A percentile compares a stretch with the other conserved stretches of the same genome.
Evolutionary conservation across 2,888 invertebrate species (phyloP).

Genomic region (Bellardia bayeri): DNA sequence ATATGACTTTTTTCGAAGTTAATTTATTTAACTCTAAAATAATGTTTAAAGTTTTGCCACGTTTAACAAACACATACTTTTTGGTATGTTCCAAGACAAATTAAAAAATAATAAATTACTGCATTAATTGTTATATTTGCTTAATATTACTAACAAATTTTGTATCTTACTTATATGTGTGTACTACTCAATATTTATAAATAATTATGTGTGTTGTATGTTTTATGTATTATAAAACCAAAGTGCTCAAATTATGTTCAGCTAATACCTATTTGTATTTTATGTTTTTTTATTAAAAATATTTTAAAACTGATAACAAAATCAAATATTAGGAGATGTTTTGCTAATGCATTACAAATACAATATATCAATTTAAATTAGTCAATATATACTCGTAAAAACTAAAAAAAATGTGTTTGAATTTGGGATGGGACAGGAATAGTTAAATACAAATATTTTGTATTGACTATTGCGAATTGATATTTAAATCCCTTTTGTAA

Average conservation of each 20-base stretch:
- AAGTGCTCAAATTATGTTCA: slow-evolving; percentile 72
- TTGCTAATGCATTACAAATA: slow-evolving; percentile 53
- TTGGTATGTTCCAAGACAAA: background rate
- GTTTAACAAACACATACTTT: background rate
- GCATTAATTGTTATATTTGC: slow-evolving; percentile 10
- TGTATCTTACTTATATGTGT: slow-evolving; percentile 19
- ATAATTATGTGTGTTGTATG: slow-evolving; percentile 51
- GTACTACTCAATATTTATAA: slow-evolving; percentile 60
- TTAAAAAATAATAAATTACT: background rate
- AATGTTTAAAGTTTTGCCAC: slow-evolving; percentile 1
- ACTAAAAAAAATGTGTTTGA: background rate
- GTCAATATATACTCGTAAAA: slow-evolving; percentile 56
- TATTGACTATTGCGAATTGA: no score
- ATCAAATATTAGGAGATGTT: slow-evolving; percentile 53
- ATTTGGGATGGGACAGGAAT: no score
- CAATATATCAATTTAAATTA: slow-evolving; percentile 61
- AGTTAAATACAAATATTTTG: no score
- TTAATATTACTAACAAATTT: slow-evolving; percentile 32
- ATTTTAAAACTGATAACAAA: slow-evolving; percentile 18
- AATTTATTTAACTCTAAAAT: slow-evolving; percentile 17
- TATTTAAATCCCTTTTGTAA: no score
- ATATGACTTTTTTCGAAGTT: slow-evolving; percentile 4
- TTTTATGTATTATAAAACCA: slow-evolving; percentile 64
- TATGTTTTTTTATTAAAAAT: slow-evolving; percentile 53
- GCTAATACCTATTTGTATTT: slow-evolving; percentile 59